Evolutionary conservation across 2,113 vertebrate genomes (phyloP).

Genomic region (Rhizomys pruinosus): DNA sequence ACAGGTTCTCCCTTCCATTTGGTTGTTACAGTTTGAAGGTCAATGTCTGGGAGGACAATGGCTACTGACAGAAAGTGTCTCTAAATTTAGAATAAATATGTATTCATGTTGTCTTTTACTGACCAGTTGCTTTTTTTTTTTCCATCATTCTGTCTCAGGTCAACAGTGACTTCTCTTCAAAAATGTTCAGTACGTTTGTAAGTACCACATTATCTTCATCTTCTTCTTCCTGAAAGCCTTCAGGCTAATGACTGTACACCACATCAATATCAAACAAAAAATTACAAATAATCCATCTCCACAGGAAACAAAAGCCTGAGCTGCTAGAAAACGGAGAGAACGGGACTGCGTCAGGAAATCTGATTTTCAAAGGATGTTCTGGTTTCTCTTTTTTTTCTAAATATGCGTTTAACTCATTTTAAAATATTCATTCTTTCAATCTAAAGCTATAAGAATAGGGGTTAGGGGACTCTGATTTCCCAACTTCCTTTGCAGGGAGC

Average conservation of each 20-base stretch:
- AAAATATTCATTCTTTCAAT: background rate
- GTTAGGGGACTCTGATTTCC: background rate
- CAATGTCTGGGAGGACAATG: background rate
- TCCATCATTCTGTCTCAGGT: background rate
- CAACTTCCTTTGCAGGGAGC: rapidly evolving
- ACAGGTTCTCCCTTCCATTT: background rate
- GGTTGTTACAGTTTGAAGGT: background rate
- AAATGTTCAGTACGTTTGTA: background rate
- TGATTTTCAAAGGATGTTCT: too few relatives aligned
- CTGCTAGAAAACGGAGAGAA: background rate
- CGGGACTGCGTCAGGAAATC: background rate
- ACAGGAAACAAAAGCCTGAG: background rate
- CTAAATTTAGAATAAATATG: background rate
- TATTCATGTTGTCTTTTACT: background rate
- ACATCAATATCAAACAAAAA: background rate
- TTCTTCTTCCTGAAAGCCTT: background rate
- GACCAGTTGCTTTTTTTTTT: background rate
- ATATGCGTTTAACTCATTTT: background rate
- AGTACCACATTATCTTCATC: background rate
- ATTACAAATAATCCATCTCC: background rate
- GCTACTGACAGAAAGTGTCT: background rate
- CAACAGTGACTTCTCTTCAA: background rate
- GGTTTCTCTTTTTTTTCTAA: background rate
- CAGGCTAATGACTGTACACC: background rate
- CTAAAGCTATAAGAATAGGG: background rate